A percentile compares a stretch with the other conserved stretches of the same genome.
Conservation (phyloP, 2,113 vertebrate species). For the Protomyctophum bolini region DNA sequence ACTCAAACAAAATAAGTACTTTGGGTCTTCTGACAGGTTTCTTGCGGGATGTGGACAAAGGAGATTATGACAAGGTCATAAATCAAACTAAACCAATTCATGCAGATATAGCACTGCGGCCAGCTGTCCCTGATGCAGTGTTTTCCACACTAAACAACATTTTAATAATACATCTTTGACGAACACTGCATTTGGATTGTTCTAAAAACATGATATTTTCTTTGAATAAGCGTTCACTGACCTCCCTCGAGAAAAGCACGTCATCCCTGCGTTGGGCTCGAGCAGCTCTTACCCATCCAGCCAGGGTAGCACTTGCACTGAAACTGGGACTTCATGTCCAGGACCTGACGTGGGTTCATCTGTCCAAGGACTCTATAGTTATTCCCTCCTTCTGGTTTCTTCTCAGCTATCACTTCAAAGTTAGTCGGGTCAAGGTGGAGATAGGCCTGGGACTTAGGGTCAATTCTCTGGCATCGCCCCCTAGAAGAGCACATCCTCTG, state of each 20-base stretch:
- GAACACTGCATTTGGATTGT: not conserved
- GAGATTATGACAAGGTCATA: not conserved
- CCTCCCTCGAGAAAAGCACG: not conserved
- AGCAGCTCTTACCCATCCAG: conserved; percentile 73
- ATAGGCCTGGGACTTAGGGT: conserved; percentile 49
- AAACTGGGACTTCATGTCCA: conserved; percentile 57
- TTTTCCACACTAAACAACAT: not conserved
- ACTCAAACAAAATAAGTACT: not conserved
- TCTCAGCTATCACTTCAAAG: conserved; percentile 66
- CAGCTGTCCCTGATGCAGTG: not conserved
- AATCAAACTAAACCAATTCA: not conserved
- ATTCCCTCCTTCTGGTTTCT: conserved; percentile 25
- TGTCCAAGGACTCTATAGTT: conserved; percentile 53
- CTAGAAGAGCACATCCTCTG: conserved; percentile 66
- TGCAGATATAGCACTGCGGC: not conserved
- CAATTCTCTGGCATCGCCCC: conserved; percentile 73
- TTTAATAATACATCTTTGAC: not conserved
- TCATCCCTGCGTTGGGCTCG: conserved; percentile 11
- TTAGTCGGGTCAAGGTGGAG: conserved; percentile 73
- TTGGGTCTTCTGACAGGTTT: no score
- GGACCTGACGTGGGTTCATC: conserved; percentile 8
- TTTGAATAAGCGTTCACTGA: not conserved
- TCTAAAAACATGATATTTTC: not conserved
- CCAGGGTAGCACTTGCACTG: conserved; percentile 76
- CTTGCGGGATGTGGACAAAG: not conserved